A percentile compares a stretch with the other conserved stretches of the same genome.
Evolutionary conservation across 2,888 invertebrate genomes (phyloP).

Genomic region (Ephialtes manifestator): DNA sequence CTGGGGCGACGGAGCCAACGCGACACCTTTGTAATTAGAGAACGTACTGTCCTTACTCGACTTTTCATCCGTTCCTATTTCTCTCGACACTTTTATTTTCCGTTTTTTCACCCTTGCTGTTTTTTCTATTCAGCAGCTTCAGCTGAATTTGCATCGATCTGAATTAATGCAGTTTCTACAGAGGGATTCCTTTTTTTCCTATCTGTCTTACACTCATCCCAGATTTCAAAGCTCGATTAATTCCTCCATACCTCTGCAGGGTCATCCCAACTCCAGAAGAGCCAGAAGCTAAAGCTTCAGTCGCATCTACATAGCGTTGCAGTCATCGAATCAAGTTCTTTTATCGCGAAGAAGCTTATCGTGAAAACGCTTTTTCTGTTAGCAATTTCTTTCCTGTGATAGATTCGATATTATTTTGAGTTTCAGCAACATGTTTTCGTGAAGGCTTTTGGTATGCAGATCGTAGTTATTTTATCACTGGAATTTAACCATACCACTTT

Average conservation of each 20-base stretch:
- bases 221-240: conserved; percentile 24
- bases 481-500: neutral
- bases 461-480: neutral
- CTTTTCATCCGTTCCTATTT: conserved; percentile 42
- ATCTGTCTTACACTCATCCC: neutral
- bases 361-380: neutral
- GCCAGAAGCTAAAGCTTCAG: neutral
- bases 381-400: neutral
- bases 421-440: neutral
- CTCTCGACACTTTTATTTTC: conserved; percentile 21
- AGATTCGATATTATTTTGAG: neutral
- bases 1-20: conserved; percentile 35
- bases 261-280: neutral
- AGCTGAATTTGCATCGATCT: conserved; percentile 52
- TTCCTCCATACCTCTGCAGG: neutral
- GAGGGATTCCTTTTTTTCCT: conserved; percentile 5
- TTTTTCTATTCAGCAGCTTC: conserved; percentile 4
- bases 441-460: neutral
- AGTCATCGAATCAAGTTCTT: neutral
- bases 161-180: neutral
- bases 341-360: neutral
- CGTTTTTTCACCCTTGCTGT: conserved; percentile 3
- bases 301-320: neutral
- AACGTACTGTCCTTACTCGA: conserved; percentile 37
- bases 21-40: conserved; percentile 68